Evolutionary conservation across 2,888 invertebrate species (phyloP), one percentile per base, ranked within the genome.

Genomic region (Melinopterus prodromus): DNA sequence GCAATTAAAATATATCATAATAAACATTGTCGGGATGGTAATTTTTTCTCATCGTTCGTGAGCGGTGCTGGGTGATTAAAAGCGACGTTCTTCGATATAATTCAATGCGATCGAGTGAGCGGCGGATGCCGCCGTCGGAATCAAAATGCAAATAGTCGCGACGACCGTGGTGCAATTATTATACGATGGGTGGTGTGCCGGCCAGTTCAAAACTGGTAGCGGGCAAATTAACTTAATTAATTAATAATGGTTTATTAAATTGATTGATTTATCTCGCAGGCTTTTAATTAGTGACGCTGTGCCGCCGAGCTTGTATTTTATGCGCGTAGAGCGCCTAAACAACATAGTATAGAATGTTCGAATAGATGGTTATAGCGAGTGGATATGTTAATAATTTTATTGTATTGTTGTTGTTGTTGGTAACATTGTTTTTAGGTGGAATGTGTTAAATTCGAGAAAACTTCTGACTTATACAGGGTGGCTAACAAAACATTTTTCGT

Each of bases 241-340:
- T 80, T 80, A 80, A 80, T 80, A 69, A 80, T 69, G 76, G 77
- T 77, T 77, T 77, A 80, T 80, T 80, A 80, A 80, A 69, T 77
- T 35, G 80, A 77, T 37, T 77, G 77, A 77, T 80, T 80, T 77
- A 80, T 77, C 70, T 79, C n/a, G 35, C 6, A 69, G 16, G 70
- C 14, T 76, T 79, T 79, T 79, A 79, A 79, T 79, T 79, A 70
- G 53, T 53, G 12, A 53, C 53, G 53, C 53, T 6, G 53, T 53
- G 53, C 53, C 53, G 53, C 9, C 53, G 12, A 2, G 12, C 26
- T 26, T 26, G 26, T 26, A 26, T 26, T 26, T 26, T 26, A 26
- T 26, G 26, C 26, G 26, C 26, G 53, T 3, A 53, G 53, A 53
- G 12, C 53, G 9, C 7, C 2, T 53, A 53, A 53, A 53, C 53